Base-by-base conservation (phyloP, 2,113 vertebrate species). In the Ceuthmochares aereus region DNA sequence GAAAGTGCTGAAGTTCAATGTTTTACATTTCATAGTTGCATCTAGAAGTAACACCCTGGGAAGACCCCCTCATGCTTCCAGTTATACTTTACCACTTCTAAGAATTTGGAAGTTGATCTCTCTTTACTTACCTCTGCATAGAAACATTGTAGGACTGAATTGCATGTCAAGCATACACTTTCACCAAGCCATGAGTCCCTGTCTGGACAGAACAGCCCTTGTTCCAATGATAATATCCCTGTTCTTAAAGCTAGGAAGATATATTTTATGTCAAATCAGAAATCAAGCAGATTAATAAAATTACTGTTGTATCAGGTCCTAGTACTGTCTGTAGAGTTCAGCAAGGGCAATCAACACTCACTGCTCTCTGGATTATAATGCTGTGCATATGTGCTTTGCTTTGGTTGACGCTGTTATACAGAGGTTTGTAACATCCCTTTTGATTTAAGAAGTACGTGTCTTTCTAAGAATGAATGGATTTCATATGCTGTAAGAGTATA, bases 381-480 rank as follows among this genome's bases (percentile, higher is more conserved):
- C 20, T 83, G 21, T 32, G 34, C 32, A 4, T 56, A 32, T 60
- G 36, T 70, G 19, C 47, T 43, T 84, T 83, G 72, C n/a, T 63
- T 80, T 70, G 66, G 30, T 67, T 47, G 79, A 72, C 45, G 21
- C 25, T 90, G 72, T 58, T 76, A 68, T 81, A 32, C 12, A 26
- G 3, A 29, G 51, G 68, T 72, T 59, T 55, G 6, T 86, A 84
- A 43, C 17, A 51, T 40, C 68, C 84, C 60, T 58, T 84, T 64
- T 83, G 78, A 95, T 73, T 94, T 89, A 77, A 86, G 62, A 83
- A 89, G 37, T 86, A 69, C 59, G 84, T 96, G 97, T 97, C 84
- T 93, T 96, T 59, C 81, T 96, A 66, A 92, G 88, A 96, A 90
- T 63, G 36, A 93, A 94, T 89, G 47, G 63, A 22, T 96, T 43